Conservation (phyloP, 2,888 invertebrate species). For the Hirtodrosophila trivittata region DNA sequence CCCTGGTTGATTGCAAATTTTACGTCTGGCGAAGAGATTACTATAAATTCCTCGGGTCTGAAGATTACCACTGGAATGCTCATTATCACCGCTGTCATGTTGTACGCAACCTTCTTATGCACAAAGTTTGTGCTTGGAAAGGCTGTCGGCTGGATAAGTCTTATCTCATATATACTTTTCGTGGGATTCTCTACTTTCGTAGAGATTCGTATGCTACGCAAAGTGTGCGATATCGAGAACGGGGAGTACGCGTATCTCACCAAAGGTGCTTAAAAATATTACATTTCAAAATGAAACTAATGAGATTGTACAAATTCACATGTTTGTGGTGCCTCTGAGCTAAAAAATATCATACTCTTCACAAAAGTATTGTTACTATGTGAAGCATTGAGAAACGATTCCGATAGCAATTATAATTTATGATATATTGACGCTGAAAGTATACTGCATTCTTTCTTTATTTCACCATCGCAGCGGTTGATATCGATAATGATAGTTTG, state of each 20-base stretch:
- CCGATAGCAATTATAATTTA: too few relatives aligned
- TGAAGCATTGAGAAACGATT: too few relatives aligned
- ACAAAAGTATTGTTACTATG: too few relatives aligned
- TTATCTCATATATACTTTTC: conserved; percentile 92
- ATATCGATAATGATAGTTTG: too few relatives aligned
- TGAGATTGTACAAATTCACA: too few relatives aligned
- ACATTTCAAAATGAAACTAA: too few relatives aligned
- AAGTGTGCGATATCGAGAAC: conserved; percentile 47
- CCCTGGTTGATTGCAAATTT: conserved; percentile 94
- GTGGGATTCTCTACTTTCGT: conserved; percentile 85
- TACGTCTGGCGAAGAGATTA: conserved; percentile 88
- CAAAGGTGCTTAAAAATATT: not conserved
- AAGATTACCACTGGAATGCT: conserved; percentile 94
- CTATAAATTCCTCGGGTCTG: conserved; percentile 92
- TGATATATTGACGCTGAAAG: too few relatives aligned
- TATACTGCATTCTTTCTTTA: too few relatives aligned
- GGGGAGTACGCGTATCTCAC: conserved; percentile 1
- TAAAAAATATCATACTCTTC: too few relatives aligned
- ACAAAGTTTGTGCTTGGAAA: conserved; percentile 92
- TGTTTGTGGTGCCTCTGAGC: too few relatives aligned
- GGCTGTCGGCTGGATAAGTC: conserved; percentile 90
- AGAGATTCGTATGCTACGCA: conserved; percentile 18
- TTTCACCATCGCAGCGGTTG: too few relatives aligned
- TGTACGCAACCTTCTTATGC: conserved; percentile 91
- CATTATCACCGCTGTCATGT: conserved; percentile 90